A percentile compares a stretch with the other conserved stretches of the same genome.
phyloP scores from a whole-genome alignment of 2,113 vertebrate species.

The Polyodon spathula region DNA sequence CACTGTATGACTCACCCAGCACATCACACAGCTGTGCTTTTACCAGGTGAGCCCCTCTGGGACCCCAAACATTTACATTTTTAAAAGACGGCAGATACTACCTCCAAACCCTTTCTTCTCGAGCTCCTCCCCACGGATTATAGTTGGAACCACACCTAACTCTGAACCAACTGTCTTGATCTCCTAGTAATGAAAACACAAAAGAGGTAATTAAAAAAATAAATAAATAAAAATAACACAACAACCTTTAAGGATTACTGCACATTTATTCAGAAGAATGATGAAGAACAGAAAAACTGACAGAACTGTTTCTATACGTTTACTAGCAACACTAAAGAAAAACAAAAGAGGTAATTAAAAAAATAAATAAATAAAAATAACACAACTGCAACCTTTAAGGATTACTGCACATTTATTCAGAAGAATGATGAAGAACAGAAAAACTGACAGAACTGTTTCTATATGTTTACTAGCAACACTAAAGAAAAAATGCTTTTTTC shows the following conservation, averaged over 20 bases:
- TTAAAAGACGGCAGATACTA: neutral
- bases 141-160: slow-evolving; percentile 11
- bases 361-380: no score
- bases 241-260: neutral
- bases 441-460: no score
- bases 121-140: slow-evolving; percentile 20
- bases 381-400: neutral
- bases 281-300: neutral
- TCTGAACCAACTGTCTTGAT: slow-evolving; percentile 16
- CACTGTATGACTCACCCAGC: no score
- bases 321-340: no score
- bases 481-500: neutral
- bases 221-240: neutral
- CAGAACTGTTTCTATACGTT: neutral
- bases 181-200: slow-evolving; percentile 9
- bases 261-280: no score
- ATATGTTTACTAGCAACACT: no score
- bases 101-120: slow-evolving; percentile 20
- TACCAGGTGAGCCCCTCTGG: no score
- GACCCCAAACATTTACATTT: neutral
- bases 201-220: neutral
- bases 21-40: no score
- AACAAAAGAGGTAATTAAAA: no score
- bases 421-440: no score
- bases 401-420: neutral